Base-by-base conservation (phyloP, 2,888 invertebrate species). In the Cheiracanthium punctorium region DNA sequence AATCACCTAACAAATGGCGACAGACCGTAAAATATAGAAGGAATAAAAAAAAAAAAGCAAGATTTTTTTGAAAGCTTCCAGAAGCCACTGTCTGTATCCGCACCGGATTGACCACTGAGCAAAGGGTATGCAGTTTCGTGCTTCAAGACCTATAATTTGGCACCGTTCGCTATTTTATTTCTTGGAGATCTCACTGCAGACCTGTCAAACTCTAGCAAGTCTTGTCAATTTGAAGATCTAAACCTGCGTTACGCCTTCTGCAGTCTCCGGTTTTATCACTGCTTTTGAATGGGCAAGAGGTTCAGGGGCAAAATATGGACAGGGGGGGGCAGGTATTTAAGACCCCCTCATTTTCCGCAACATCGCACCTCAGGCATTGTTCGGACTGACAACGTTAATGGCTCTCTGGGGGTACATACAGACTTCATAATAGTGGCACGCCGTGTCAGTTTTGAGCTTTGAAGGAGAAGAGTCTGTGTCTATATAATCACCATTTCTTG, bases 111-210 rank as follows among this genome's bases (percentile, higher is more conserved):
- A 82, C 82, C 82, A 82, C 72, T 82, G 76, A 65, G 72, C 70
- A 74, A 80, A 73, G 69, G 70, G 65, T 67, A 74, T 48, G 32
- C 52, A 73, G 30, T 73, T 74, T 43, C 29, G 58, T 58, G 73
- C 58, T 48, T 72, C 37, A 74, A 84, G 84, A 79, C 84, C 84
- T 84, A 79, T 84, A 84, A 84, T 84, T 84, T 84, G 52, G 69
- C 41, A n/a, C 52, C 24, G 48, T 64, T 52, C 48, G 43, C 72
- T 71, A 76, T 76, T 77, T 72, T 48, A 29, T 65, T 37, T 37
- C 52, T 70, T 32, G 70, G 29, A 71, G 72, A 71, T 79, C 69
- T 64, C 72, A 79, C 69, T 79, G 84, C 79, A 77, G 74, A 79
- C 73, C 79, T 84, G 84, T 84, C 84, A 84, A 73, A 70, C 29